Evolutionary conservation across 2,113 vertebrate genomes (phyloP), one percentile per base, ranked within the genome.

Genomic region (Panthera uncia): DNA sequence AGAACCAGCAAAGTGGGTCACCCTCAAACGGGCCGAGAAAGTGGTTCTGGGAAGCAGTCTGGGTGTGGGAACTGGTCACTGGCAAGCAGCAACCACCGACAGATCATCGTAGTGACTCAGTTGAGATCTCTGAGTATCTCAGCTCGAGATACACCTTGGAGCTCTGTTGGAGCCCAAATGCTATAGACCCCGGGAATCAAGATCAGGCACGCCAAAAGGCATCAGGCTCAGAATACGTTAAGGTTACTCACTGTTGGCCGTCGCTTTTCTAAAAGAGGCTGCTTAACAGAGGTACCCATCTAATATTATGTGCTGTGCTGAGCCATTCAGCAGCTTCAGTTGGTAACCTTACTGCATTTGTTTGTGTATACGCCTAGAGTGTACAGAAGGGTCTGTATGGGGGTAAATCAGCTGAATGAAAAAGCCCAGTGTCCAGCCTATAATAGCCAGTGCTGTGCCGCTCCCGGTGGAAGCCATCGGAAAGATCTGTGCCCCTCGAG

Each of bases 381-480:
- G 36, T 27, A 92, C n/a, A 94, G 93, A 95, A 57, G 21, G 25
- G n/a, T 69, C 97, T 92, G 80, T 88, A 36, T 78, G 84, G 45
- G 45, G 14, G 25, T 52, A 68, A 90, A 55, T 95, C 61, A 92
- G 80, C 61, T 80, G 94, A 92, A 88, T 97, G 94, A 65, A 97
- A 95, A 97, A 95, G 84, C 88, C 71, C 61, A 95, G 69, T 91
- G 94, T 97, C 90, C 48, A 71, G 66, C 33, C 68, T n/a, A 0
- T 38, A 52, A 73, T 31, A 66, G 19, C 61, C 19, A 57, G 38
- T 11, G 52, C 78, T 93, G 52, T 52, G 68, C n/a, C 14, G 7
- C 76, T 89, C 55, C 66, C 9, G 7, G 23, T 25, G n/a, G 38
- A 68, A 68, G 61, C 57, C 15, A 0, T 1, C 19, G 31, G 63